Evolutionary conservation across 2,113 vertebrate species (phyloP).

Genomic region (Hypocryptadius cinnamomeus): DNA sequence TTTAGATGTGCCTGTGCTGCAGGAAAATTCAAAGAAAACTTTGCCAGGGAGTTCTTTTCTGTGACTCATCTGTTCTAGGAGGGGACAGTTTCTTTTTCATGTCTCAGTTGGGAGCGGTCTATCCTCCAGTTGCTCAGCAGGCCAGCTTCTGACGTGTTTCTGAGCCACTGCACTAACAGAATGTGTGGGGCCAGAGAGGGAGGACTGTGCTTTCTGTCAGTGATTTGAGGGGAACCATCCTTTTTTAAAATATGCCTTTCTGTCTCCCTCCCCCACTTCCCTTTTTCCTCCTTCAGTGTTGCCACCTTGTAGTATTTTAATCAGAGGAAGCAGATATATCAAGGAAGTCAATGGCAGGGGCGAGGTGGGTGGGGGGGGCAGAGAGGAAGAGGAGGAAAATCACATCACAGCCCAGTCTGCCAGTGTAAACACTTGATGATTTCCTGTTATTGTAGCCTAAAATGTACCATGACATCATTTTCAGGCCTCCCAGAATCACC

Average conservation of each 20-base stretch:
- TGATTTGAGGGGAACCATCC: neutral
- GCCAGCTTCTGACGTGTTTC: neutral
- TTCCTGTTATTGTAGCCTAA: constrained; percentile 82
- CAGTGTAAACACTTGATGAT: constrained; percentile 75
- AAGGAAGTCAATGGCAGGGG: constrained; percentile 65
- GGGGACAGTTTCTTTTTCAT: neutral
- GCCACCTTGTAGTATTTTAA: constrained; percentile 69
- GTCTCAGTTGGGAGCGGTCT: neutral
- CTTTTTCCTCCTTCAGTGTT: constrained; percentile 38
- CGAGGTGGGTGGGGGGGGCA: neutral
- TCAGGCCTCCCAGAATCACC: constrained; percentile 57
- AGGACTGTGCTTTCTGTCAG: neutral
- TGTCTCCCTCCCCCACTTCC: constrained; percentile 27
- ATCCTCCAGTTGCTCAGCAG: neutral
- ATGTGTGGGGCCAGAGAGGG: rapidly evolving
- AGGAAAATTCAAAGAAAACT: neutral
- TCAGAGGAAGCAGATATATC: constrained; percentile 74
- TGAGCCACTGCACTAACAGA: neutral
- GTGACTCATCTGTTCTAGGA: neutral
- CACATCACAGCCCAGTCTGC: constrained; percentile 60
- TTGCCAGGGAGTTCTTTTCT: neutral
- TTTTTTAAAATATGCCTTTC: neutral
- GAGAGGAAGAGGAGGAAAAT: constrained; percentile 63
- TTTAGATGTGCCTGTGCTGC: neutral
- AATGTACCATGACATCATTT: constrained; percentile 74